A percentile compares a stretch with the other conserved stretches of the same genome.
These are phyloP conservation scores for Drosophila tanythrix DNA, from an alignment of 2,888 invertebrate genomes.

Conservation along the genomic window DNA sequence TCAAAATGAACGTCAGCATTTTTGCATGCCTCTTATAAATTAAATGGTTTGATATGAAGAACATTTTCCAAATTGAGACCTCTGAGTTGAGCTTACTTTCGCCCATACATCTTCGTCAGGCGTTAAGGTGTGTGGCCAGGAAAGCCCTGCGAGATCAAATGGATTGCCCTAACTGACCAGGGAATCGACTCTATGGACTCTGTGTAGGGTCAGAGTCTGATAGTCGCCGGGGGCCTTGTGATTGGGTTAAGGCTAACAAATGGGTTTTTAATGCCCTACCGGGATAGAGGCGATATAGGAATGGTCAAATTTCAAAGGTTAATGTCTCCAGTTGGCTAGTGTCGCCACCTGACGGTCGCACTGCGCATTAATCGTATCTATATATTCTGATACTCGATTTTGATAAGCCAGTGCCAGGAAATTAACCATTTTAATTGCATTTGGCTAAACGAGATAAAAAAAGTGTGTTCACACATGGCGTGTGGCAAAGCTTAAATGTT, in stretches of 20 bases:
- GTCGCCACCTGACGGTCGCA: conserved; percentile 14
- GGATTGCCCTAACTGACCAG: conserved; percentile 47
- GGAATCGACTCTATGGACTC: conserved; percentile 25
- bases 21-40: conserved; percentile 9
- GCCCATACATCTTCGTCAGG: conserved; percentile 51
- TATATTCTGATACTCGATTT: conserved; percentile 19
- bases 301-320: conserved; percentile 48
- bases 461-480: conserved; percentile 23
- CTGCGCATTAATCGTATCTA: background rate
- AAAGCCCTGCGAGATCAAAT: conserved; percentile 9
- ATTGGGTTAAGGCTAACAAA: conserved; percentile 50
- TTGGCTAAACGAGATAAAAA: conserved; percentile 46
- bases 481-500: conserved; percentile 42
- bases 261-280: conserved; percentile 57
- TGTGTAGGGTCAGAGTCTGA: conserved; percentile 21
- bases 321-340: background rate
- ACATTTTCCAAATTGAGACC: background rate
- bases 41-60: background rate
- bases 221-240: conserved; percentile 10
- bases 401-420: conserved; percentile 59
- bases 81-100: background rate
- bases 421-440: conserved; percentile 61
- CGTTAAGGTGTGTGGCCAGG: background rate
- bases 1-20: background rate
- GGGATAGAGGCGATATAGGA: conserved; percentile 64